phyloP scores from a whole-genome alignment of 2,797 vertebrate species.

The Luscinia megarhynchos region DNA sequence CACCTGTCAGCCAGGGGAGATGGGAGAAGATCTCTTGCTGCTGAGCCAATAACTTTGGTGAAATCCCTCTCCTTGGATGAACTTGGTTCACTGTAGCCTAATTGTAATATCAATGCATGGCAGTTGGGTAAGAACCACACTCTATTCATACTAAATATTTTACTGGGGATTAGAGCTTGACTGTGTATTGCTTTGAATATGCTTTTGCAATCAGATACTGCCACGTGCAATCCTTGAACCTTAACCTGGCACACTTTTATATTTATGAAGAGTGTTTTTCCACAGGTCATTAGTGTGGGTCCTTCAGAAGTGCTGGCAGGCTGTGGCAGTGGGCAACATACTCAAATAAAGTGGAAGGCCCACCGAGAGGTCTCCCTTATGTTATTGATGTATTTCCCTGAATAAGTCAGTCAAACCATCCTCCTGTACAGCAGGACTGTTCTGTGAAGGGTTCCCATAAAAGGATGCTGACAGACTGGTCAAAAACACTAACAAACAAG shows the following conservation, averaged over 20 bases:
- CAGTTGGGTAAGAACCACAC: background rate
- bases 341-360: background rate
- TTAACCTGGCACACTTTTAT: background rate
- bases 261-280: background rate
- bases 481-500: background rate
- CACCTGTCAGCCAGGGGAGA: background rate
- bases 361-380: background rate
- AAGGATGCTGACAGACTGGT: background rate
- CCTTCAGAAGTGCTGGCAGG: background rate
- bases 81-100: background rate
- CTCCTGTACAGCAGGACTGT: background rate
- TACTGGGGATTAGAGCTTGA: background rate
- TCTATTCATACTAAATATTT: background rate
- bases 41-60: background rate
- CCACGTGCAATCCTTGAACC: background rate
- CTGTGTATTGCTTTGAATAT: background rate
- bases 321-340: rapidly evolving
- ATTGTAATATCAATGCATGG: background rate
- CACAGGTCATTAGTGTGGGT: no score
- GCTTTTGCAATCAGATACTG: background rate
- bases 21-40: background rate
- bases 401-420: background rate
- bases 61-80: rapidly evolving
- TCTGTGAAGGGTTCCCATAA: background rate
- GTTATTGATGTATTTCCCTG: background rate